Conservation (phyloP, 2,113 vertebrate genomes). For the Nerophis lumbriciformis region DNA sequence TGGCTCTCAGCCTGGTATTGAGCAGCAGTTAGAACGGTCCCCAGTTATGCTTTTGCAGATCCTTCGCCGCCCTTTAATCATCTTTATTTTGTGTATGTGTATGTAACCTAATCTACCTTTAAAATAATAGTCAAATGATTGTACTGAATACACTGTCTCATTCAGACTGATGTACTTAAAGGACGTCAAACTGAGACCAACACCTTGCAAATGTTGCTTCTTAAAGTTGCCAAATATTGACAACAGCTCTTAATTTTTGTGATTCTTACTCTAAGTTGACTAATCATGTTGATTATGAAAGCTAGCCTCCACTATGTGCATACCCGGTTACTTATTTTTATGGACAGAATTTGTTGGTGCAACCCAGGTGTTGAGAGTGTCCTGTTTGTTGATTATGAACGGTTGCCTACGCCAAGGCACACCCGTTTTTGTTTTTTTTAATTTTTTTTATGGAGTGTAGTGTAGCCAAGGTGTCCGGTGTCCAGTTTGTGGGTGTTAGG, state of each 20-base stretch:
- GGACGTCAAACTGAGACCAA: neutral
- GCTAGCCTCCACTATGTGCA: neutral
- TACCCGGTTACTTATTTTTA: no score
- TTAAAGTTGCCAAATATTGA: neutral
- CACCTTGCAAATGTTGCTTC: neutral
- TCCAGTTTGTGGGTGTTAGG: no score
- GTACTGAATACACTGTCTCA: neutral
- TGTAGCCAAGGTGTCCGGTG: no score
- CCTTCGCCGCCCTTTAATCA: neutral
- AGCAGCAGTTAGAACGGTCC: neutral
- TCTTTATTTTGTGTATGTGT: neutral
- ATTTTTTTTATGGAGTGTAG: no score
- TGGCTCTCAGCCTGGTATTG: conserved; percentile 20
- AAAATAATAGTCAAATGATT: neutral
- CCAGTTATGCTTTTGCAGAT: neutral
- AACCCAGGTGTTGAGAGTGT: no score
- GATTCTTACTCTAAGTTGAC: no score
- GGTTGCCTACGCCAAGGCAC: no score
- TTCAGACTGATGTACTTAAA: neutral
- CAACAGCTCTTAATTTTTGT: no score
- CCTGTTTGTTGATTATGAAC: no score
- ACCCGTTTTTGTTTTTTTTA: no score
- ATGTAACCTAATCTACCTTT: neutral
- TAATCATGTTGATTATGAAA: neutral
- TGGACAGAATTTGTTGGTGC: no score